A percentile compares a stretch with the other conserved stretches of the same genome.
phyloP scores from a whole-genome alignment of 1,140 invertebrate genomes.

The Periplaneta americana region DNA sequence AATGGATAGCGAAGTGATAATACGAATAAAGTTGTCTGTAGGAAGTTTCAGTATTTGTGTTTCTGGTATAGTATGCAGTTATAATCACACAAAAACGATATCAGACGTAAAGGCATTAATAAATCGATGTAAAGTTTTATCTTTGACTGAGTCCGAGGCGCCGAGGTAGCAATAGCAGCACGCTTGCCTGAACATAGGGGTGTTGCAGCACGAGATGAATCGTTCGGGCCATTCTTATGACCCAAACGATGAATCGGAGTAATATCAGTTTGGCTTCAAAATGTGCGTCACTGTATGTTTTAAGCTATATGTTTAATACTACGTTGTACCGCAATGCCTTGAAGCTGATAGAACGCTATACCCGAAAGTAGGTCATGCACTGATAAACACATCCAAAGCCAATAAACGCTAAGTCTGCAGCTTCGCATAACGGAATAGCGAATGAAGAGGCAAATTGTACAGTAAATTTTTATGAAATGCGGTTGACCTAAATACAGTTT shows the following conservation, averaged over 20 bases:
- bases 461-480: background rate
- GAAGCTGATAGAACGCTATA: background rate
- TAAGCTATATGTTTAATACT: background rate
- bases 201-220: background rate
- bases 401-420: background rate
- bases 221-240: background rate
- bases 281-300: background rate
- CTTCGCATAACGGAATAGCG: background rate
- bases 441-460: background rate
- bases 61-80: background rate
- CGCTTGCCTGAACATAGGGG: background rate
- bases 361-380: background rate
- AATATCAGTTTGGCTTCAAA: background rate
- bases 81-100: background rate
- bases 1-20: background rate
- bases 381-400: background rate
- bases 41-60: background rate
- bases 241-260: too few relatives aligned
- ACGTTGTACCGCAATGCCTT: background rate
- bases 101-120: background rate
- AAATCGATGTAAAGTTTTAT: background rate
- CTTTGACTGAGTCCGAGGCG: background rate
- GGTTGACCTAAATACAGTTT: background rate
- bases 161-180: background rate
- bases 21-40: background rate